These are phyloP conservation scores for Lepidocyrtinus sp. DNA, from an alignment of 2,888 invertebrate genomes.

Conservation along the genomic window DNA sequence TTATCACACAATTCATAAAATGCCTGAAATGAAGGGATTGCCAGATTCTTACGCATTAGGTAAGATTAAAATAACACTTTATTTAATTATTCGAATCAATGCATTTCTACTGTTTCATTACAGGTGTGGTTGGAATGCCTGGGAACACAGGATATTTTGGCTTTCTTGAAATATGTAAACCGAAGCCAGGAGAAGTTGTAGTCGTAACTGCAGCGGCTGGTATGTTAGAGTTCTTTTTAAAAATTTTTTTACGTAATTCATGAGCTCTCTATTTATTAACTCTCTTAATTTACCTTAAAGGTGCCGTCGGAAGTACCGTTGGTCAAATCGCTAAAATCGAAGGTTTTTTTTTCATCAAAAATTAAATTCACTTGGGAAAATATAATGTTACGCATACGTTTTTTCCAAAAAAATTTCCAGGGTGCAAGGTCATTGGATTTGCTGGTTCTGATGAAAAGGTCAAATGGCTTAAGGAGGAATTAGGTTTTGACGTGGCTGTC, in stretches of 20 bases:
- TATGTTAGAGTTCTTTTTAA: no score
- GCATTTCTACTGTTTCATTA: no score
- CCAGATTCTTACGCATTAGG: constrained; percentile 80
- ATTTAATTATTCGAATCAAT: no score
- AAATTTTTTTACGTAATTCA: no score
- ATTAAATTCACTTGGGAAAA: no score
- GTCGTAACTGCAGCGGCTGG: constrained; percentile 85
- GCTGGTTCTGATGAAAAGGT: constrained; percentile 83
- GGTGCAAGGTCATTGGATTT: constrained; percentile 81
- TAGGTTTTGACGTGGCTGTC: constrained; percentile 80
- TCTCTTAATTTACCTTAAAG: no score
- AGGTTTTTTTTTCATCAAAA: constrained; percentile 71
- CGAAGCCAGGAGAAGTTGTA: constrained; percentile 81
- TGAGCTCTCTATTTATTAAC: no score
- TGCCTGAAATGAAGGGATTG: constrained; percentile 78
- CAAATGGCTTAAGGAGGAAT: constrained; percentile 78
- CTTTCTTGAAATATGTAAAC: constrained; percentile 80
- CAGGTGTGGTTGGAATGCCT: no score
- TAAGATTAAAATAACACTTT: no score
- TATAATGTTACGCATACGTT: no score
- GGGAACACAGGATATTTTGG: constrained; percentile 85
- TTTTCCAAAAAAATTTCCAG: no score
- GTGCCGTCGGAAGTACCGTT: constrained; percentile 84
- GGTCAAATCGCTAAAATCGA: constrained; percentile 85
- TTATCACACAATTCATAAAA: constrained; percentile 56